Base-by-base conservation (phyloP, 2,797 vertebrate genomes). In the Lithobates sylvaticus region DNA sequence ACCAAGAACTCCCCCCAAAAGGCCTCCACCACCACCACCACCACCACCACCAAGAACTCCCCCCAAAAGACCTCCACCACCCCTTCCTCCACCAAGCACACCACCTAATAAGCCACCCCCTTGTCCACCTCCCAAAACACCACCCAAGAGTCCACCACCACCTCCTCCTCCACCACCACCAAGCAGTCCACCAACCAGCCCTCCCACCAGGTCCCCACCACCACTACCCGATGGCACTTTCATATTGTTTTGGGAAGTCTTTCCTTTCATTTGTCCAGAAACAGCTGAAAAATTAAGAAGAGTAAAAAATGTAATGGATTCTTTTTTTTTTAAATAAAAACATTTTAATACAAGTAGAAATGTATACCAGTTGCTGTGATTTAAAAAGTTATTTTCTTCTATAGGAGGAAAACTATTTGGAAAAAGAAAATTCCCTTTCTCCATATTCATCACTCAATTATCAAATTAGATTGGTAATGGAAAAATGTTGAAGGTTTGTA, bases 21-120 rank as follows among this genome's bases (percentile, higher is more conserved):
- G 86, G 70, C 91, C 74, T 16, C 88, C 88, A n/a, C 90, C 65
- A 13, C 89, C 84, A 10, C 84, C 89, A 0, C 88, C 90, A 77
- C 89, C 88, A 0, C 89, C 90, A 0, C 89, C 86, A 68, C 65
- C 84, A 50, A 83, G 79, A 32, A 89, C 84, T 1, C 83, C 90
- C 69, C 90, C 69, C 2, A 90, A 0, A 0, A 88, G 90, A 86
- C 78, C 71, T 67, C 78, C 70, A n/a, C 68, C 76, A 75, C 78
- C 73, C 23, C 78, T 26, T 34, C 77, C 84, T n/a, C 85, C 80
- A 36, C 85, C 85, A 29, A 83, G 68, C 34, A 83, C 27, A 36
- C 85, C 85, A 54, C 85, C 75, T 64, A 83, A 34, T 13, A 83
- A 42, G 3, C 85, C 85, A 27, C 36, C 73, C 12, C 83, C 83